These are phyloP conservation scores for Sparus aurata DNA, from an alignment of 2,797 vertebrate species.

Conservation along the genomic window DNA sequence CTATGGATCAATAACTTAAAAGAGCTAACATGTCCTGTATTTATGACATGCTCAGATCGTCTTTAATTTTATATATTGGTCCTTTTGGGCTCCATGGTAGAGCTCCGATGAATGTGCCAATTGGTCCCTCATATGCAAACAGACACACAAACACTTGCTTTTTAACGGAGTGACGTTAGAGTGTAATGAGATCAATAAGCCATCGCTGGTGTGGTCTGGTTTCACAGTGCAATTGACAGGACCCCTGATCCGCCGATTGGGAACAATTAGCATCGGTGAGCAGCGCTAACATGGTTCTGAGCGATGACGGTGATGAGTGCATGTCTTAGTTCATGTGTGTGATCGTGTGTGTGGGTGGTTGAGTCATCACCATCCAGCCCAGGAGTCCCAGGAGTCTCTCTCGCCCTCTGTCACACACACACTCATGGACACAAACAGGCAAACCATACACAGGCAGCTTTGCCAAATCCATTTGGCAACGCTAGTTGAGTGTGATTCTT, in stretches of 20 bases:
- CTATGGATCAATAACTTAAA: background rate
- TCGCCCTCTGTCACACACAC: slow-evolving; percentile 15
- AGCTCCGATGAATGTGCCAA: slow-evolving; percentile 6
- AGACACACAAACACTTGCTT: slow-evolving; percentile 34
- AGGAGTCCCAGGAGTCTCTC: slow-evolving; percentile 51
- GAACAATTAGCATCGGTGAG: slow-evolving; percentile 77
- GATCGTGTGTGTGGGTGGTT: slow-evolving; percentile 45
- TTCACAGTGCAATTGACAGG: slow-evolving; percentile 72
- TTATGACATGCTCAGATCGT: background rate
- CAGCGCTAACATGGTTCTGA: slow-evolving; percentile 70
- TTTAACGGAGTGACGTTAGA: slow-evolving; percentile 58
- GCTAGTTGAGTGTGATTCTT: slow-evolving; percentile 34
- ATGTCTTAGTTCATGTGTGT: slow-evolving; percentile 56
- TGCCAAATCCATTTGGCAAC: slow-evolving; percentile 68
- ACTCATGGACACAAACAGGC: slow-evolving; percentile 45
- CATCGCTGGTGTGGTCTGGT: slow-evolving; percentile 70
- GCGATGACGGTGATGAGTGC: slow-evolving; percentile 65
- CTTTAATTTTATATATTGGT: background rate
- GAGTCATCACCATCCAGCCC: slow-evolving; percentile 72
- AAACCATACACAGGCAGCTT: slow-evolving; percentile 44
- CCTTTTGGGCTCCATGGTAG: background rate
- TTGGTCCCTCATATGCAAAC: slow-evolving; percentile 8
- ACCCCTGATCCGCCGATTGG: slow-evolving; percentile 72
- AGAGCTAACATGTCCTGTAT: background rate
- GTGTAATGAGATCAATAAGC: slow-evolving; percentile 81